Percentiles rank a stretch among this genome's conserved stretches.
phyloP scores from a whole-genome alignment of 2,888 invertebrate genomes.

The Drosophila ezoana region DNA sequence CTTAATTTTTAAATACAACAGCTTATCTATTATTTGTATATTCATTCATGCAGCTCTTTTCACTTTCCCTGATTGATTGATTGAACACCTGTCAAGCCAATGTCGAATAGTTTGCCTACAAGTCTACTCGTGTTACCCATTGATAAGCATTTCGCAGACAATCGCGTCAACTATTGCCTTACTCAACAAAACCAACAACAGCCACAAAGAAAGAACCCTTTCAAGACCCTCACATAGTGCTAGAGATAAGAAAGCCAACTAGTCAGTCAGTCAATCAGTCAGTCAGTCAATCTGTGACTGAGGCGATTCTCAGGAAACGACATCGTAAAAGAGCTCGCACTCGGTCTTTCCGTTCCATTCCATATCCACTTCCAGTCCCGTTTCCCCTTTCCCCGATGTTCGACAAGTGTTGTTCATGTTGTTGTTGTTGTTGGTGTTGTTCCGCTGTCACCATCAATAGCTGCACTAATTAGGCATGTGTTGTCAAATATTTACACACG shows the following conservation, averaged over 20 bases:
- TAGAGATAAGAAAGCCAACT: conserved; percentile 46
- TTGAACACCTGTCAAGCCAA: conserved; percentile 18
- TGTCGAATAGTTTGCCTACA: conserved; percentile 40
- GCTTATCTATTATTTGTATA: not conserved
- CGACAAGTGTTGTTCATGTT: conserved; percentile 51
- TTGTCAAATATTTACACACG: conserved; percentile 82
- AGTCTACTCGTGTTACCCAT: conserved; percentile 41
- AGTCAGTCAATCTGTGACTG: conserved; percentile 6
- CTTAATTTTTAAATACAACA: too few species aligned
- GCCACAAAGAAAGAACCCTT: conserved; percentile 1
- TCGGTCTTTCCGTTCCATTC: conserved; percentile 42
- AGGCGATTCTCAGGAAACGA: conserved; percentile 65
- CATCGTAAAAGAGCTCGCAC: conserved; percentile 65
- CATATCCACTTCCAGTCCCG: conserved; percentile 38
- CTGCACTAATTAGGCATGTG: conserved; percentile 84
- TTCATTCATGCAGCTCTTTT: not conserved
- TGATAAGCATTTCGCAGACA: conserved; percentile 39
- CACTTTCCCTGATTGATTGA: not conserved
- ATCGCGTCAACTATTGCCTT: conserved; percentile 22
- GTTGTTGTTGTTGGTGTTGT: conserved; percentile 37
- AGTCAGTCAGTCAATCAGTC: conserved; percentile 4
- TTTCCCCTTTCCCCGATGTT: conserved; percentile 24
- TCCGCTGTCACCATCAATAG: conserved; percentile 77
- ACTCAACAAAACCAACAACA: conserved; percentile 31
- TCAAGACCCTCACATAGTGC: not conserved